These are phyloP conservation scores for Rhinoderma darwinii DNA, from an alignment of 2,113 vertebrate genomes.

Conservation along the genomic window DNA sequence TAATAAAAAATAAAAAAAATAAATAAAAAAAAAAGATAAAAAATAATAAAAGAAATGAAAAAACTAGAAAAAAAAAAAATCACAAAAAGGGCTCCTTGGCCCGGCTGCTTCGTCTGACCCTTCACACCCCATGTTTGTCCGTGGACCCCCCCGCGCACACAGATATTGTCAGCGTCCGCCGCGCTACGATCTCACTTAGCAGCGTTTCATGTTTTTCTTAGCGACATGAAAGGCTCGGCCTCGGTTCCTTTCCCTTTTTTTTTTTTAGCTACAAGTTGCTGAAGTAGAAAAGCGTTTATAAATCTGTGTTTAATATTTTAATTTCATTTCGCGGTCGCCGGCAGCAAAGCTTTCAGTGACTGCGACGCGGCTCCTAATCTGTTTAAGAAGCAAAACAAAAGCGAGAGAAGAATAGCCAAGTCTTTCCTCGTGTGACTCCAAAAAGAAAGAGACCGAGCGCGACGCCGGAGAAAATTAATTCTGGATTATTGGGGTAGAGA, in stretches of 20 bases:
- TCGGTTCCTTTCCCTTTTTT: not conserved
- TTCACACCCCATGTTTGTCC: not conserved
- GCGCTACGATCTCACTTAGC: not conserved
- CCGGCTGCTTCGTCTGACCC: not conserved
- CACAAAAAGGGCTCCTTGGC: not conserved
- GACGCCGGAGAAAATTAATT: constrained; percentile 43
- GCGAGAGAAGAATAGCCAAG: not conserved
- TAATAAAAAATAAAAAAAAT: too few relatives aligned
- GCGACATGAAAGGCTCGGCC: constrained; percentile 5
- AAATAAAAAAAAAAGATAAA: not conserved
- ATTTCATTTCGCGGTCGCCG: constrained; percentile 35
- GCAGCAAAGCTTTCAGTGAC: constrained; percentile 10
- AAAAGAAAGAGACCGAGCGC: not conserved
- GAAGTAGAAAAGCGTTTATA: constrained; percentile 34
- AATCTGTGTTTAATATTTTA: constrained; percentile 50
- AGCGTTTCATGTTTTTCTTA: not conserved
- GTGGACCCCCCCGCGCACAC: not conserved
- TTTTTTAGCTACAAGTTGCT: not conserved
- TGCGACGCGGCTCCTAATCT: constrained; percentile 9
- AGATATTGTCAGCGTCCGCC: not conserved
- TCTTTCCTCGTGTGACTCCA: constrained; percentile 4
- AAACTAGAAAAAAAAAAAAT: not conserved
- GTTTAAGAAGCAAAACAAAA: constrained; percentile 46
- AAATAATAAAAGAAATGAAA: not conserved
- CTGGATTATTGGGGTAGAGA: constrained; percentile 31